Evolutionary conservation across 1,140 invertebrate species (phyloP).

Genomic region (Caenorhabditis latens): DNA sequence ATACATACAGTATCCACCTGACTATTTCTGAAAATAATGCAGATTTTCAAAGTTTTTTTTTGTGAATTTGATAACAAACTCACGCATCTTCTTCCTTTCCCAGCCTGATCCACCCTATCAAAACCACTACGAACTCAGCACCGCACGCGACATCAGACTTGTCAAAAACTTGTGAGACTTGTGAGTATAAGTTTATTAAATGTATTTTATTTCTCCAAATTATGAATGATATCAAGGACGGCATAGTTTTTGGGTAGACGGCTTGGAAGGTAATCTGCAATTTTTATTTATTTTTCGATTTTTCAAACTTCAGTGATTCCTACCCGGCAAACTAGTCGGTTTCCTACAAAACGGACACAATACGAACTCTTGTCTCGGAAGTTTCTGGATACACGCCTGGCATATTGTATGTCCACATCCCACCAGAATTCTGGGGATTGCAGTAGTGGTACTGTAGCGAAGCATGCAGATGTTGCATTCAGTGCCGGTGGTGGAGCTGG

Average conservation of each 20-base stretch:
- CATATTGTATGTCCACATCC: conserved; percentile 27
- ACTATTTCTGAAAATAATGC: too few species aligned
- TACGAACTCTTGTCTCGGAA: neutral
- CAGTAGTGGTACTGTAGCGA: neutral
- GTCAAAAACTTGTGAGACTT: too few species aligned
- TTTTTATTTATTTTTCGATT: neutral
- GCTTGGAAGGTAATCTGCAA: neutral
- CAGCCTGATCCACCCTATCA: too few species aligned
- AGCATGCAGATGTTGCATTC: neutral
- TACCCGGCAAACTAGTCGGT: neutral
- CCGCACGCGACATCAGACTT: too few species aligned
- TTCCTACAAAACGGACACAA: neutral
- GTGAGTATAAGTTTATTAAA: too few species aligned
- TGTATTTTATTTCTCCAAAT: too few species aligned
- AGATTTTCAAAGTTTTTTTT: too few species aligned
- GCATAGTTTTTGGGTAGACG: neutral
- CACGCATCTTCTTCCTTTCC: too few species aligned
- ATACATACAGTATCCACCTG: too few species aligned
- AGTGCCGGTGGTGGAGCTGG: neutral
- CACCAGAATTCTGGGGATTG: neutral
- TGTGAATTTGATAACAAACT: too few species aligned
- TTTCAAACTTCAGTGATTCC: neutral
- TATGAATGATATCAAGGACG: neutral
- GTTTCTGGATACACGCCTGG: neutral
- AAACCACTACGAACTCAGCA: too few species aligned